Base-by-base conservation (phyloP, 2,797 vertebrate species). In the Thaleichthys pacificus region DNA sequence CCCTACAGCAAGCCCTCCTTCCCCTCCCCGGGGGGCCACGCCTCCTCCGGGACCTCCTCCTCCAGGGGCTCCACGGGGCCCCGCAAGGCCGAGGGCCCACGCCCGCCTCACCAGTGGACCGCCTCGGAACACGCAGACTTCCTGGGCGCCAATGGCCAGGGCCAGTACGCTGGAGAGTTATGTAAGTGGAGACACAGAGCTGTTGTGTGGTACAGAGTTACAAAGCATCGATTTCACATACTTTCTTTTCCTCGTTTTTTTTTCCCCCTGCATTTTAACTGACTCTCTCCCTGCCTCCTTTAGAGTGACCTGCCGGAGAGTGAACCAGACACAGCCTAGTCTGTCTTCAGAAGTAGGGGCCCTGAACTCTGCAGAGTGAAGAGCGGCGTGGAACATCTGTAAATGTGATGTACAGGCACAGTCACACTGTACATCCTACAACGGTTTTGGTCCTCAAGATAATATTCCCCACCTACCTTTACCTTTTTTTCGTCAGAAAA, bases 351-450 rank as follows among this genome's bases (percentile, higher is more conserved):
- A 91, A 88, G 91, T 88, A 81, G 90, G 94, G 94, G 93, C 91
- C 91, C 93, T 92, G 93, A 94, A 96, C 95, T 93, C 94, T 89
- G 91, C 76, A 66, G 30, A 81, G 73, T 69, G 76, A 71, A 68
- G 76, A 62, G 70, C 87, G 72, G 81, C 82, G 82, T 88, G 84
- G 87, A 87, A 84, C 89, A 95, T 94, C 94, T 98, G 96, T 97
- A 99, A 96, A 99, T 99, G 96, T 93, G 95, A 96, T 97, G 96
- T 98, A 98, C 95, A 98, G 95, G 96, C 95, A 95, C 94, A 95
- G 94, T 94, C 95, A 95, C 95, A 95, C 94, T 90, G 89, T 91
- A 89, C 93, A 96, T 94, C 94, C 93, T 95, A 95, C 96, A 92
- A 94, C 93, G 92, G 91, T 95, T 97, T 89, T 94, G 89, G 89